Percentiles rank a stretch among this genome's conserved stretches.
Conservation (phyloP, 2,113 vertebrate genomes). For the Merops nubicus region DNA sequence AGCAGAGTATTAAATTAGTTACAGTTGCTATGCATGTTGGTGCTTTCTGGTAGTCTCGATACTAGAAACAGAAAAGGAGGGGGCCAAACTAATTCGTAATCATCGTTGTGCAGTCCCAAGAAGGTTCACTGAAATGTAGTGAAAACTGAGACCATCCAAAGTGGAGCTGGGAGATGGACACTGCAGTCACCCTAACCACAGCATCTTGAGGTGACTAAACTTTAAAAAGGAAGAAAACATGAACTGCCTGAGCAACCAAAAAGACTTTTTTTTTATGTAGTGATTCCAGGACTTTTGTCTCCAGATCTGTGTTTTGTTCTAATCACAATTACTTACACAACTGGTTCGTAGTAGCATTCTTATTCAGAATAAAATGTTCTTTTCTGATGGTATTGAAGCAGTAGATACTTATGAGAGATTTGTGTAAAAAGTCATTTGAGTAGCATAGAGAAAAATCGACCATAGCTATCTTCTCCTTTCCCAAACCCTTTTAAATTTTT, state of each 20-base stretch:
- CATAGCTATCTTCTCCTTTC: neutral
- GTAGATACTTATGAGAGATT: neutral
- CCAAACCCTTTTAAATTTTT: neutral
- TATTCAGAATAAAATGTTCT: neutral
- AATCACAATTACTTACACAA: fast-evolving
- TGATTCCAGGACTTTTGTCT: neutral
- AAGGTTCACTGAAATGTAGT: neutral
- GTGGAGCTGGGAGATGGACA: neutral
- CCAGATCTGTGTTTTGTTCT: neutral
- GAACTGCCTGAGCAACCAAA: neutral
- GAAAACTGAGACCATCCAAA: neutral
- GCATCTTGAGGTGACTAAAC: neutral
- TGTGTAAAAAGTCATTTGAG: neutral
- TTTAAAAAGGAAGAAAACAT: neutral
- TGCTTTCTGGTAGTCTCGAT: neutral
- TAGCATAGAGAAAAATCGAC: neutral
- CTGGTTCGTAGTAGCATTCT: neutral
- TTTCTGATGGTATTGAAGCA: neutral
- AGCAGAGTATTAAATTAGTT: neutral
- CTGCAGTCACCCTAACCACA: neutral
- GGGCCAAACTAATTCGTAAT: neutral
- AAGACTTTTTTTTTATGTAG: neutral
- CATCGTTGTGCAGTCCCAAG: neutral
- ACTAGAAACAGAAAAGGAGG: neutral
- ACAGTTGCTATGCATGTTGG: neutral